These are phyloP conservation scores for Drosophila virilis DNA, from an alignment of 1,140 invertebrate species.

Conservation along the genomic window DNA sequence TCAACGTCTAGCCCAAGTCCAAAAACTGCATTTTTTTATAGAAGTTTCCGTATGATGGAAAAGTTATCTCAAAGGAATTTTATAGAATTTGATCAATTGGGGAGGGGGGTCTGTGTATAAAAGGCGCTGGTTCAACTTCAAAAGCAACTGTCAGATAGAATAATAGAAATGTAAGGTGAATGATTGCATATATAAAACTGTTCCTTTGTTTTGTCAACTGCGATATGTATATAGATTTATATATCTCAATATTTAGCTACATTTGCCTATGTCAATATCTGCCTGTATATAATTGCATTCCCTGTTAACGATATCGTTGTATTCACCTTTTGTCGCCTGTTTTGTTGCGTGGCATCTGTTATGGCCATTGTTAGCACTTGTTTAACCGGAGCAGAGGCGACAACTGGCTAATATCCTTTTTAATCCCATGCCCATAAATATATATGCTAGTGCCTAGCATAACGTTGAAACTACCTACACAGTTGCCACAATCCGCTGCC, in stretches of 20 bases:
- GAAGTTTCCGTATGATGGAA: too few species aligned
- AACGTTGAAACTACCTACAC: constrained; percentile 27
- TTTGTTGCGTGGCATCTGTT: constrained; percentile 31
- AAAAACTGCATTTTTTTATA: too few species aligned
- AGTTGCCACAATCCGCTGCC: not conserved
- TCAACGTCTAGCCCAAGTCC: too few species aligned
- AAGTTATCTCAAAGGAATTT: too few species aligned
- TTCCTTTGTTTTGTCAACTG: too few species aligned
- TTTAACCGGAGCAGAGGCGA: constrained; percentile 18
- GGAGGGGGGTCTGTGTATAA: too few species aligned
- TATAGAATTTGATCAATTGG: too few species aligned
- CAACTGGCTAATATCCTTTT: constrained; percentile 72
- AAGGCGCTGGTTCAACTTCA: too few species aligned
- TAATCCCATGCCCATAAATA: constrained; percentile 70
- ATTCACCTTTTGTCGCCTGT: constrained; percentile 36
- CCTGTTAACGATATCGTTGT: constrained; percentile 2
- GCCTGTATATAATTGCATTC: not conserved
- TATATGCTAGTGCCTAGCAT: constrained; percentile 53
- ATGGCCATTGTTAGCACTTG: constrained; percentile 26
- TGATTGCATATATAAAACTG: too few species aligned
- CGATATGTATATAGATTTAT: not conserved
- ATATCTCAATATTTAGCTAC: not conserved
- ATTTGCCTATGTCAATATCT: not conserved
- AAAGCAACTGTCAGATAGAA: too few species aligned
- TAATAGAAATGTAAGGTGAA: too few species aligned